phyloP scores from a whole-genome alignment of 2,888 invertebrate genomes.

The Leucozona laternaria region DNA sequence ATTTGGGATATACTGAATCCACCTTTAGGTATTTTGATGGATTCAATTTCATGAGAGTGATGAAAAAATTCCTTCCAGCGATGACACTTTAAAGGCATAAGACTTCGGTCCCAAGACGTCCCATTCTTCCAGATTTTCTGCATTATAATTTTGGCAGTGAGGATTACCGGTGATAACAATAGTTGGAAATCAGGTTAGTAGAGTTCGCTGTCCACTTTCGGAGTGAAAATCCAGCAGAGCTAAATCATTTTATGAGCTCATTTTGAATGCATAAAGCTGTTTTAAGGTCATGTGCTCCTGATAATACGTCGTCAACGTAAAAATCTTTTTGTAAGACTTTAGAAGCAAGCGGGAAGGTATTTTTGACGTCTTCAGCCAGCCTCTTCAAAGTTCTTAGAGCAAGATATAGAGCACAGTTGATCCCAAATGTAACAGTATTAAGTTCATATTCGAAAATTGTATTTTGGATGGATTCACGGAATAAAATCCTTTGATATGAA shows the following conservation, averaged over 20 bases:
- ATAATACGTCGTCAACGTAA: slow-evolving; percentile 61
- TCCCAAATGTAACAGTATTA: neutral
- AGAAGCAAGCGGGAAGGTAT: slow-evolving; percentile 29
- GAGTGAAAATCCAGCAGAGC: slow-evolving; percentile 13
- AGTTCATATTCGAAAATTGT: neutral
- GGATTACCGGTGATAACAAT: no score
- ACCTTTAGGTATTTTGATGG: neutral
- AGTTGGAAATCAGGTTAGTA: neutral
- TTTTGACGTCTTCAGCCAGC: slow-evolving; percentile 17
- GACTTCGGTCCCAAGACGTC: no score
- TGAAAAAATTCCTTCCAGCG: neutral
- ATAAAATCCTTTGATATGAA: neutral
- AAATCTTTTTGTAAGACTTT: slow-evolving; percentile 22
- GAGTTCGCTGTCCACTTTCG: slow-evolving; percentile 45
- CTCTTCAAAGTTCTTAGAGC: neutral
- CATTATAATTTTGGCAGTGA: no score
- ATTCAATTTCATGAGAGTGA: neutral
- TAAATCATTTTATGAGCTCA: slow-evolving; percentile 36
- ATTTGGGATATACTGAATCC: neutral
- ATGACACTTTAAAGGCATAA: neutral
- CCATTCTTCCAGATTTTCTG: no score
- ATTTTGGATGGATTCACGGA: neutral
- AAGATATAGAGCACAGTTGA: neutral
- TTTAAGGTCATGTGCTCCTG: slow-evolving; percentile 51
- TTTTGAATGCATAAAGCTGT: slow-evolving; percentile 30